These are phyloP conservation scores for Cryptoprocta ferox DNA, from an alignment of 2,797 vertebrate species.

Conservation along the genomic window DNA sequence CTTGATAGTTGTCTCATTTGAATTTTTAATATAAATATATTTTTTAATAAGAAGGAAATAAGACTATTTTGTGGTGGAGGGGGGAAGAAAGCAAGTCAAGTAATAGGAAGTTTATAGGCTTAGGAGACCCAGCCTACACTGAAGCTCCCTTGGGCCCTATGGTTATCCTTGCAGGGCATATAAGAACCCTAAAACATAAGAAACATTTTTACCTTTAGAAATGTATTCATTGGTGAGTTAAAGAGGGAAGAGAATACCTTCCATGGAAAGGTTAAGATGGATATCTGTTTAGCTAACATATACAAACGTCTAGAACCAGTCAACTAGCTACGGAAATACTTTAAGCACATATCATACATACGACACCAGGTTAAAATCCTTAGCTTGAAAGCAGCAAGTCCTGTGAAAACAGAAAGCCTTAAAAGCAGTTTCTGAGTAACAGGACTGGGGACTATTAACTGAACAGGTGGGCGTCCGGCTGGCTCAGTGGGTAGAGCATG, in stretches of 20 bases:
- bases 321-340: not conserved
- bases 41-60: not conserved
- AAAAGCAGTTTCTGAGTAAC: not conserved
- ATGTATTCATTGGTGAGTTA: not conserved
- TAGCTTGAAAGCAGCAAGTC: not conserved
- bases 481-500: not conserved
- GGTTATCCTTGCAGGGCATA: not conserved
- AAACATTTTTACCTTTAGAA: not conserved
- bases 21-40: conserved; percentile 4
- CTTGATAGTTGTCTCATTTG: not conserved
- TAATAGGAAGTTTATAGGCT: not conserved
- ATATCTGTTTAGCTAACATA: not conserved
- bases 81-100: not conserved
- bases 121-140: not conserved
- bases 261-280: not conserved
- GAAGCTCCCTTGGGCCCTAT: no score
- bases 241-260: not conserved
- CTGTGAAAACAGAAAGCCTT: not conserved
- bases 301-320: not conserved
- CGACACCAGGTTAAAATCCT: not conserved
- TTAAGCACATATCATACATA: not conserved
- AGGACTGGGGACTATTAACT: not conserved
- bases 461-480: not conserved
- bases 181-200: not conserved
- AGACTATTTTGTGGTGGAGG: not conserved